These are phyloP conservation scores for Oxyscelio sp. DNA, from an alignment of 2,888 invertebrate genomes.

Conservation along the genomic window DNA sequence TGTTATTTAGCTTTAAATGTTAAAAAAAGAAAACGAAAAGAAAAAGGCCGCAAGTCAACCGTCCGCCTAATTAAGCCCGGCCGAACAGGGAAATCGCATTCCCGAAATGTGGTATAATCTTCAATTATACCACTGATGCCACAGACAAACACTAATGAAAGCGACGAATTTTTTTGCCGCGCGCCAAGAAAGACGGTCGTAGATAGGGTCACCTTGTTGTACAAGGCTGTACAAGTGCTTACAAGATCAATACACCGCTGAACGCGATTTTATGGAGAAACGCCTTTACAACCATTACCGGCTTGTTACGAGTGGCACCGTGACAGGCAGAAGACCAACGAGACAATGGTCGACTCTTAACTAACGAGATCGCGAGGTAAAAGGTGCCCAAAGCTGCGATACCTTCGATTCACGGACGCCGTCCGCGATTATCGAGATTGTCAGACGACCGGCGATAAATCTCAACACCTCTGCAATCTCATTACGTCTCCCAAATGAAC, in stretches of 20 bases:
- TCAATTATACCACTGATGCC: conserved; percentile 4
- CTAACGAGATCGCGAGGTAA: conserved; percentile 54
- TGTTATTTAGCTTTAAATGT: too few species aligned
- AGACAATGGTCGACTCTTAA: conserved; percentile 57
- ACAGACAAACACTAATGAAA: conserved; percentile 32
- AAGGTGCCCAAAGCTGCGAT: conserved; percentile 14
- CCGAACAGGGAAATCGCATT: too few species aligned
- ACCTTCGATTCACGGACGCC: conserved; percentile 52
- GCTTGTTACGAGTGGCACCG: conserved; percentile 27
- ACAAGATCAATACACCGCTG: conserved; percentile 46
- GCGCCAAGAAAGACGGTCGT: conserved; percentile 29
- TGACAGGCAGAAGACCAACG: conserved; percentile 34
- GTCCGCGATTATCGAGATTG: conserved; percentile 32
- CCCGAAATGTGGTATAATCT: background rate
- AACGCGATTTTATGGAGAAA: conserved; percentile 14
- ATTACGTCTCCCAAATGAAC: conserved; percentile 43
- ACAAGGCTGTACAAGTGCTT: conserved; percentile 68
- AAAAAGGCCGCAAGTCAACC: too few species aligned
- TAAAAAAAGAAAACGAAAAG: too few species aligned
- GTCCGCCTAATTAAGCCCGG: background rate
- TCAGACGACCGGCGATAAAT: conserved; percentile 36
- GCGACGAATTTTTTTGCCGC: conserved; percentile 35
- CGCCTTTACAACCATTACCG: conserved; percentile 41
- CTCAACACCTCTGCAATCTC: conserved; percentile 38
- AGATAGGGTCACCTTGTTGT: conserved; percentile 67